These are phyloP conservation scores for Eremobia ochroleuca DNA, from an alignment of 2,888 invertebrate genomes.

Conservation along the genomic window DNA sequence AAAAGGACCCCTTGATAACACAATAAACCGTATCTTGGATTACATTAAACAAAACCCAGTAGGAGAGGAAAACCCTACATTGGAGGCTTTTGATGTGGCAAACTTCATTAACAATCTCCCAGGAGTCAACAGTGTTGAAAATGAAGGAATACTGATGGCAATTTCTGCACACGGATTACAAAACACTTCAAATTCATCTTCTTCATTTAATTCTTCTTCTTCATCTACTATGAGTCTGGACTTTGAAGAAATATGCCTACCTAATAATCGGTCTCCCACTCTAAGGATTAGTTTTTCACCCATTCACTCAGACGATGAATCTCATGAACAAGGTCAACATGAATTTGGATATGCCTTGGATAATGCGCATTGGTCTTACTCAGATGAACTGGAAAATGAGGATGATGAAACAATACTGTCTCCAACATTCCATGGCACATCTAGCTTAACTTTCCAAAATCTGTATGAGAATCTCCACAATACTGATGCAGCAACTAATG, in stretches of 20 bases:
- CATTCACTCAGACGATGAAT: conserved; percentile 73
- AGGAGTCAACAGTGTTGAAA: conserved; percentile 92
- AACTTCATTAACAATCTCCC: conserved; percentile 90
- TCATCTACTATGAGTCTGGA: conserved; percentile 33
- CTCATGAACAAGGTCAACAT: conserved; percentile 64
- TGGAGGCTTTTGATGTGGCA: conserved; percentile 85
- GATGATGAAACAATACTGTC: conserved; percentile 71
- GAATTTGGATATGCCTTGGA: conserved; percentile 72
- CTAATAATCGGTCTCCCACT: conserved; percentile 63
- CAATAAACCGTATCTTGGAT: conserved; percentile 93
- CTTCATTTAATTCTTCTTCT: conserved; percentile 72
- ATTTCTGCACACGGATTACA: conserved; percentile 94
- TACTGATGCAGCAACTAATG: conserved; percentile 19
- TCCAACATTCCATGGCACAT: conserved; percentile 75
- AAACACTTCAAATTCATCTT: conserved; percentile 76
- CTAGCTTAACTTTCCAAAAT: conserved; percentile 73
- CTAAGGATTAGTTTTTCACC: conserved; percentile 73
- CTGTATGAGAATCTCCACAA: conserved; percentile 69
- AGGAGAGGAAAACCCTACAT: conserved; percentile 80
- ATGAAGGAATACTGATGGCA: conserved; percentile 94
- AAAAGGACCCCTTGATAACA: conserved; percentile 93
- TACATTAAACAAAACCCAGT: conserved; percentile 90
- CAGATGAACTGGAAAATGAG: conserved; percentile 65
- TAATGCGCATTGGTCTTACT: conserved; percentile 73
- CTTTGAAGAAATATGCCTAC: conserved; percentile 45